These are phyloP conservation scores for Frankliniella fusca DNA, from an alignment of 2,888 invertebrate genomes.

Conservation along the genomic window DNA sequence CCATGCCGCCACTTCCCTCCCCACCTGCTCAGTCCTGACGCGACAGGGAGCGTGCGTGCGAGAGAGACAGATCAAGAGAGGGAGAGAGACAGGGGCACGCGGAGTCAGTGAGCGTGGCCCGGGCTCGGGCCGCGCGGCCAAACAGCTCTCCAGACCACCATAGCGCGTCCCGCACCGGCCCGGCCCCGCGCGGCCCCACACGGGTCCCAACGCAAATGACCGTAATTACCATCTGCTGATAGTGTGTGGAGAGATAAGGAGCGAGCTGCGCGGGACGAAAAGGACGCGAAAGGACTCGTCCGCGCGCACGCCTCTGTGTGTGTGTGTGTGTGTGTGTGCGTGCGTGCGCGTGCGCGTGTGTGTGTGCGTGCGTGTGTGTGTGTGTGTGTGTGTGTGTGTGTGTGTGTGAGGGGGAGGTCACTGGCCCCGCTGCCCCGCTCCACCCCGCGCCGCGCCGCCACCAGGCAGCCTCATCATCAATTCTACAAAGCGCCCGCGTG, in stretches of 20 bases:
- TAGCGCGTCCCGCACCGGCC: no score
- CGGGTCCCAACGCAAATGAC: neutral
- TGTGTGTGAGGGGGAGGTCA: neutral
- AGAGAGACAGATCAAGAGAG: no score
- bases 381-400: neutral
- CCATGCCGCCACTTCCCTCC: no score
- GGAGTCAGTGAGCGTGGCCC: no score
- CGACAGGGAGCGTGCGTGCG: no score
- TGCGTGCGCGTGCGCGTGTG: neutral
- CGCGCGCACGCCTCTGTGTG: neutral
- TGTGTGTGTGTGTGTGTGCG: neutral
- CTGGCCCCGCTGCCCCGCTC: neutral
- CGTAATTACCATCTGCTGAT: neutral
- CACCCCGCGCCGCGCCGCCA: no score
- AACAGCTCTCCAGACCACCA: neutral
- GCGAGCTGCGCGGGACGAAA: no score
- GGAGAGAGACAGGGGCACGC: no score
- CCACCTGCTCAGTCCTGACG: no score
- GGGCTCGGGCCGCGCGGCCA: neutral
- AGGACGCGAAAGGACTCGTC: no score
- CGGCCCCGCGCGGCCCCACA: neutral
- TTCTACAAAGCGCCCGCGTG: no score
- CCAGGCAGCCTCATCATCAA: no score
- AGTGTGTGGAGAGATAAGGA: neutral
- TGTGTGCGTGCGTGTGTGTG: conserved; percentile 2